These are phyloP conservation scores for Zygothrica quintamaculata DNA, from an alignment of 2,888 invertebrate species.

Conservation along the genomic window DNA sequence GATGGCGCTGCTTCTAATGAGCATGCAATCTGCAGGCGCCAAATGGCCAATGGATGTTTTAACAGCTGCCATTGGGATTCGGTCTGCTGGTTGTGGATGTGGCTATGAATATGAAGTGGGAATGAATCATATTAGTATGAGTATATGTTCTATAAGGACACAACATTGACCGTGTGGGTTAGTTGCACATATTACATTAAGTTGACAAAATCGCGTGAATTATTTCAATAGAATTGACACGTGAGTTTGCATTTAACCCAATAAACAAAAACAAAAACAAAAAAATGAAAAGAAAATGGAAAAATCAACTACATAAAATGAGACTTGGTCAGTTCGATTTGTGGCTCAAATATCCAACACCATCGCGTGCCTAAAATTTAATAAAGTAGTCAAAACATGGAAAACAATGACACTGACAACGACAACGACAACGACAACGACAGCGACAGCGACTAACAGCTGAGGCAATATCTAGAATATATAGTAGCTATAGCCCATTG, in stretches of 20 bases:
- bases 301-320: slow-evolving; percentile 37
- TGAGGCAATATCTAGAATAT: slow-evolving; percentile 11
- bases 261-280: too few species aligned
- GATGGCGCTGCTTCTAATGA: slow-evolving; percentile 47
- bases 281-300: too few species aligned
- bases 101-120: neutral
- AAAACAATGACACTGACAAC: slow-evolving; percentile 63
- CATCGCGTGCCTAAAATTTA: slow-evolving; percentile 70
- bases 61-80: slow-evolving; percentile 64
- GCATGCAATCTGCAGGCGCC: slow-evolving; percentile 51
- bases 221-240: slow-evolving; percentile 64
- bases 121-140: too few species aligned
- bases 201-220: slow-evolving; percentile 60
- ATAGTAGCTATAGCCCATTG: neutral
- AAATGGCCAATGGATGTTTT: slow-evolving; percentile 64
- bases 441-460: slow-evolving; percentile 28
- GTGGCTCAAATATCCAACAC: slow-evolving; percentile 14
- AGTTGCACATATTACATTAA: slow-evolving; percentile 1
- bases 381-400: slow-evolving; percentile 73
- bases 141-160: neutral
- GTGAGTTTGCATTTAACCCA: slow-evolving; percentile 61
- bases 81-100: slow-evolving; percentile 1
- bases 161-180: slow-evolving; percentile 5
- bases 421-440: slow-evolving; percentile 44
- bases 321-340: slow-evolving; percentile 48